Percentiles rank a stretch among this genome's conserved stretches.
Evolutionary conservation across 2,888 invertebrate species (phyloP).

Genomic region (Cenopis cana): DNA sequence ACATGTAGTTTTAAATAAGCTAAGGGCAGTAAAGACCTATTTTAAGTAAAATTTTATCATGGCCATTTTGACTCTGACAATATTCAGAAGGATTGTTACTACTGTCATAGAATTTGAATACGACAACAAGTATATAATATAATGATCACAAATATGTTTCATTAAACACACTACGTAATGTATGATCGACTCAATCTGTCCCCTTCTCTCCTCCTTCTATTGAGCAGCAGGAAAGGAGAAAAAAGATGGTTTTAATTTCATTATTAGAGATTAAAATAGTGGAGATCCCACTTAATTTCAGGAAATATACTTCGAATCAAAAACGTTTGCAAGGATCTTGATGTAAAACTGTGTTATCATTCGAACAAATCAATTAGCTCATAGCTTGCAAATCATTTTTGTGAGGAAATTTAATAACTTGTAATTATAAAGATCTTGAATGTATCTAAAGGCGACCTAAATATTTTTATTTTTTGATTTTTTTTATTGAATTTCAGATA

Average conservation of each 20-base stretch:
- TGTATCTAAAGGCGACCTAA: slow-evolving; percentile 10
- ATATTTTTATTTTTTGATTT: neutral
- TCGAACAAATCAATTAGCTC: neutral
- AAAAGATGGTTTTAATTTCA: slow-evolving; percentile 62
- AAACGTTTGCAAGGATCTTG: slow-evolving; percentile 17
- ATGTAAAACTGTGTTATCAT: neutral
- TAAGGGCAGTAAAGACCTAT: slow-evolving; percentile 73
- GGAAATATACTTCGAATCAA: neutral
- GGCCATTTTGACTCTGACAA: slow-evolving; percentile 70
- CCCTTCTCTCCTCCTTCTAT: slow-evolving; percentile 80
- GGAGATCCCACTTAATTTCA: slow-evolving; percentile 51
- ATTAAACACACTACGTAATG: slow-evolving; percentile 65
- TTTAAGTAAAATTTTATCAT: slow-evolving; percentile 70
- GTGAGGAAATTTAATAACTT: neutral
- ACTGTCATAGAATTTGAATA: slow-evolving; percentile 76
- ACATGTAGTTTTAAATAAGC: slow-evolving; percentile 59
- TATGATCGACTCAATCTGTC: slow-evolving; percentile 74
- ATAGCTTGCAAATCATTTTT: slow-evolving; percentile 9
- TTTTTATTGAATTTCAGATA: neutral
- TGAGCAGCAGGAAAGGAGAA: slow-evolving; percentile 81
- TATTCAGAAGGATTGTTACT: slow-evolving; percentile 58
- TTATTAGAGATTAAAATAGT: slow-evolving; percentile 53
- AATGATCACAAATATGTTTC: slow-evolving; percentile 59
- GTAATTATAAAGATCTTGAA: neutral
- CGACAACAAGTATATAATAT: slow-evolving; percentile 71